These are phyloP conservation scores for Chrysolina haemoptera DNA, from an alignment of 2,888 invertebrate genomes.

Conservation along the genomic window DNA sequence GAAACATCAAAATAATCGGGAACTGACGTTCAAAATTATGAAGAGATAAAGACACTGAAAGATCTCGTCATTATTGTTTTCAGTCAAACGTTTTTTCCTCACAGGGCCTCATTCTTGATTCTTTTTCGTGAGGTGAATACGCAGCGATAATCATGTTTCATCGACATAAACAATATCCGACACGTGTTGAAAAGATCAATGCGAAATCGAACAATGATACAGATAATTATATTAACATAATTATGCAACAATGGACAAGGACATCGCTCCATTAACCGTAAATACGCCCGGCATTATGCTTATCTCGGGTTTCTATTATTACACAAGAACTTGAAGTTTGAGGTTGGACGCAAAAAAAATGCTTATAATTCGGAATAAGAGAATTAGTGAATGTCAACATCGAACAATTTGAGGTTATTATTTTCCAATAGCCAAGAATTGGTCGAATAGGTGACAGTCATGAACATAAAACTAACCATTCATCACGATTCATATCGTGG, in stretches of 20 bases:
- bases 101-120: background rate
- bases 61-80: too few relatives aligned
- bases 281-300: background rate
- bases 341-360: background rate
- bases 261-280: background rate
- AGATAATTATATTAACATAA: slow-evolving; percentile 3
- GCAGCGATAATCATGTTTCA: background rate
- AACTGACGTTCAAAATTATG: too few relatives aligned
- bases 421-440: too few relatives aligned
- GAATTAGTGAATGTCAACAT: too few relatives aligned
- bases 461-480: too few relatives aligned
- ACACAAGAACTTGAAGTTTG: background rate
- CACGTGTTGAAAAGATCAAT: slow-evolving; percentile 9
- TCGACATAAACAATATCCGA: background rate
- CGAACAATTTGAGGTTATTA: too few relatives aligned
- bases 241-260: background rate
- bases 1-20: too few relatives aligned
- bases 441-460: too few relatives aligned
- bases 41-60: too few relatives aligned
- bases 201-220: slow-evolving; percentile 16
- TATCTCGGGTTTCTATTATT: slow-evolving; percentile 5
- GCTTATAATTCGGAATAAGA: background rate
- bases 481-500: too few relatives aligned
- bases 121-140: background rate
- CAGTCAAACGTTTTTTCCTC: too few relatives aligned